A percentile compares a stretch with the other conserved stretches of the same genome.
These are phyloP conservation scores for Rhagoletis pomonella DNA, from an alignment of 1,140 invertebrate genomes.

Conservation along the genomic window DNA sequence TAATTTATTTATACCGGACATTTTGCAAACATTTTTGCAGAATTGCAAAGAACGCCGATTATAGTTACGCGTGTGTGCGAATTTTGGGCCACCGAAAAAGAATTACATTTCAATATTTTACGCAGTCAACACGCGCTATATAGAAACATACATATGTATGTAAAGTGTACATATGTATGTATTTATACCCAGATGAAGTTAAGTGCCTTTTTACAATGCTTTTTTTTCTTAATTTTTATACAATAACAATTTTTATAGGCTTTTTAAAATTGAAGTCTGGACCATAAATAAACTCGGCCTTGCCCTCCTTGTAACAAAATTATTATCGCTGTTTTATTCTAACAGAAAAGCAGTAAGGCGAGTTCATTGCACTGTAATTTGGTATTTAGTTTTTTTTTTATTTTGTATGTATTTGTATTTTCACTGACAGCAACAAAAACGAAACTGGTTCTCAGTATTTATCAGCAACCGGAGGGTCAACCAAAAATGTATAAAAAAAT, in stretches of 20 bases:
- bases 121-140: no score
- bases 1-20: no score
- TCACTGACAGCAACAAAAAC: not conserved
- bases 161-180: no score
- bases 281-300: not conserved
- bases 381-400: not conserved
- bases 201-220: no score
- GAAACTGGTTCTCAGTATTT: not conserved
- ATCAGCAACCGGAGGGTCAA: not conserved
- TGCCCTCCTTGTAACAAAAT: not conserved
- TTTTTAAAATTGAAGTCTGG: not conserved
- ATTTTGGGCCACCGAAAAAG: no score
- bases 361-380: constrained; percentile 12
- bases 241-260: not conserved
- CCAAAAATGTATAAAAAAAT: not conserved
- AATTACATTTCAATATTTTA: no score
- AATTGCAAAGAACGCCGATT: no score
- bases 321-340: not conserved
- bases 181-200: no score
- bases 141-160: no score
- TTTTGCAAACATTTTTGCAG: no score
- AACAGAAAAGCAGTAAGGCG: not conserved
- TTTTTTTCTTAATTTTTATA: not conserved
- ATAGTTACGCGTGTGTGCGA: no score
- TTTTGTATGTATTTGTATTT: not conserved